Conservation (phyloP, 2,888 invertebrate genomes). For the Lasioglossum malachurum region DNA sequence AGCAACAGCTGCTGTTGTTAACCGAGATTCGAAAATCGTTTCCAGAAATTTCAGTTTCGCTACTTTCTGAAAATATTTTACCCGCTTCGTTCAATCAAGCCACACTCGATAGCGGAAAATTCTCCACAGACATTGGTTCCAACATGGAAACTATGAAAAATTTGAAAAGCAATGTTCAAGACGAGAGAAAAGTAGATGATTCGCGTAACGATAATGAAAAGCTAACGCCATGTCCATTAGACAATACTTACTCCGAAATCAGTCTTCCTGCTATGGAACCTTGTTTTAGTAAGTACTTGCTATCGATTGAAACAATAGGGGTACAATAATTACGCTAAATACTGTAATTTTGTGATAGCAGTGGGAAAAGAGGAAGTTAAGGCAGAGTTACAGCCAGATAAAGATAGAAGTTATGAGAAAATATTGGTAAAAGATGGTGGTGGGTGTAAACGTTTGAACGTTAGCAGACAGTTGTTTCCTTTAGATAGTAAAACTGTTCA, state of each 20-base stretch:
- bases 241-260: conserved; percentile 36
- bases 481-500: conserved; percentile 74
- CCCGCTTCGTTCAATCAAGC: conserved; percentile 5
- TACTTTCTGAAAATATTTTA: conserved; percentile 59
- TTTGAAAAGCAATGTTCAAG: conserved; percentile 13
- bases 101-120: not conserved
- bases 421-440: conserved; percentile 20
- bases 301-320: not conserved
- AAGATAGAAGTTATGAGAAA: conserved; percentile 3
- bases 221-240: conserved; percentile 27
- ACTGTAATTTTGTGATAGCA: not conserved
- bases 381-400: not conserved
- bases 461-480: conserved; percentile 80
- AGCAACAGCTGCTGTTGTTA: conserved; percentile 88
- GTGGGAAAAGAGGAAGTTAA: not conserved
- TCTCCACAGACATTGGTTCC: not conserved
- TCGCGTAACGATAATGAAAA: conserved; percentile 13
- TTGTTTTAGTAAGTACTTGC: conserved; percentile 21
- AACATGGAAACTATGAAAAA: conserved; percentile 18
- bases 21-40: conserved; percentile 84
- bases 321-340: conserved; percentile 7
- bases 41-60: conserved; percentile 74
- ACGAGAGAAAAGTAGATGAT: conserved; percentile 12
- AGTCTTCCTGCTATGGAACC: conserved; percentile 17
- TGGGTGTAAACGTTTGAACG: conserved; percentile 68